Evolutionary conservation across 2,797 vertebrate species (phyloP), one percentile per base, ranked within the genome.

Genomic region (Botia almorhae): DNA sequence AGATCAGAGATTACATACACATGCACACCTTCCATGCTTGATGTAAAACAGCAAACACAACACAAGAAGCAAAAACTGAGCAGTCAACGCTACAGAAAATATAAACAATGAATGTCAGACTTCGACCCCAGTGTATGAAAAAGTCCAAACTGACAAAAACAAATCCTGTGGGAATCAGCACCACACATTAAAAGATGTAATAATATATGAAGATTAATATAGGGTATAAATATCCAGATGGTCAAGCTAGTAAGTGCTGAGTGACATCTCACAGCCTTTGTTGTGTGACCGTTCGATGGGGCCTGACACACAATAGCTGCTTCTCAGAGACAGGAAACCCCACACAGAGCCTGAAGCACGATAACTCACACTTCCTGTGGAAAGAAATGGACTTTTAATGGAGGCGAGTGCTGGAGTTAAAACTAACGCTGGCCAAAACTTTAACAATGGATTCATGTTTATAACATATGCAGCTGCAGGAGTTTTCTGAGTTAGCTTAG

Each of bases 361-460:
- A 87, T 88, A 90, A 88, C 81, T 82, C 88, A 74, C 33, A 50
- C 78, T 88, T 85, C 88, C 86, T 85, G 84, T 82, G 85, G 76
- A 78, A 74, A 86, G 86, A 84, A 89, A 90, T 26, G 19, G 71
- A 53, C 12, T 36, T 56, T 69, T 58, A 43, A 65, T 8, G 43
- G 70, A 16, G 50, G 2, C 89, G 80, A 84, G 83, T 26, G 63
- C 60, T 87, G 23, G 56, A 0, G 19, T 12, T 2, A 58, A 58
- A 12, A 26, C 23, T 26, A 26, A 26, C 23, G 56, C 80, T 86
- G 79, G 80, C 81, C 69, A 69, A 36, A 84, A 74, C 86, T 84
- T 86, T 77, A 88, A 85, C 88, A 87, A 85, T 88, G 86, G 89
- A 88, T 89, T 88, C 60, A 23, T 84, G 89, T 90, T 90, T 83